A percentile compares a stretch with the other conserved stretches of the same genome.
These are phyloP conservation scores for Pseudomyrmex gracilis DNA, from an alignment of 1,140 invertebrate genomes.

Conservation along the genomic window DNA sequence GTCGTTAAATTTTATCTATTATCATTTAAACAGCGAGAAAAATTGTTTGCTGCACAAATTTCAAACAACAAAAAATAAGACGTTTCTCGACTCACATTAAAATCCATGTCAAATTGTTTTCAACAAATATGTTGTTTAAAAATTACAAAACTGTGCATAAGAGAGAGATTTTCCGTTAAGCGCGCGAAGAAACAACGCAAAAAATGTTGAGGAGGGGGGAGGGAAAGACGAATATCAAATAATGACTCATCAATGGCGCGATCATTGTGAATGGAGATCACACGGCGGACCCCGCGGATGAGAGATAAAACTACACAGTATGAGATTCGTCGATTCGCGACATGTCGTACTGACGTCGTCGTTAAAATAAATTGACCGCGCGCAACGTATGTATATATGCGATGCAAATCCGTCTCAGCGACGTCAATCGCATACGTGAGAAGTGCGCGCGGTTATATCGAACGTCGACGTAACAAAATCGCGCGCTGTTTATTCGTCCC, in stretches of 20 bases:
- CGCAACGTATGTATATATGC: not conserved
- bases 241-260: slow-evolving; percentile 61
- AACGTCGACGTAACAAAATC: slow-evolving; percentile 23
- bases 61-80: not conserved
- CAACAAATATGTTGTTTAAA: too few relatives aligned
- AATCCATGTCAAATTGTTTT: too few relatives aligned
- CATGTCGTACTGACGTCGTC: slow-evolving; percentile 60
- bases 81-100: too few relatives aligned
- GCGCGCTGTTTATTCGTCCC: not conserved
- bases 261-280: slow-evolving; percentile 58
- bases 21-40: not conserved
- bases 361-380: slow-evolving; percentile 59
- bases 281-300: slow-evolving; percentile 5
- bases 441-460: not conserved
- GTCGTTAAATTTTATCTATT: not conserved
- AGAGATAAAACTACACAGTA: slow-evolving; percentile 17
- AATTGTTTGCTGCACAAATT: too few relatives aligned
- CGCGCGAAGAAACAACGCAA: not conserved
- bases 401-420: slow-evolving; percentile 54
- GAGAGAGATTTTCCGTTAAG: slow-evolving; percentile 38
- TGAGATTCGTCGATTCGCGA: slow-evolving; percentile 56
- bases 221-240: not conserved
- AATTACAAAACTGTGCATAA: not conserved
- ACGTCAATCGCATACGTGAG: slow-evolving; percentile 46
- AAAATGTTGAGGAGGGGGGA: slow-evolving; percentile 22